phyloP scores from a whole-genome alignment of 2,888 invertebrate species.

The Trichogramma dendrolimi region DNA sequence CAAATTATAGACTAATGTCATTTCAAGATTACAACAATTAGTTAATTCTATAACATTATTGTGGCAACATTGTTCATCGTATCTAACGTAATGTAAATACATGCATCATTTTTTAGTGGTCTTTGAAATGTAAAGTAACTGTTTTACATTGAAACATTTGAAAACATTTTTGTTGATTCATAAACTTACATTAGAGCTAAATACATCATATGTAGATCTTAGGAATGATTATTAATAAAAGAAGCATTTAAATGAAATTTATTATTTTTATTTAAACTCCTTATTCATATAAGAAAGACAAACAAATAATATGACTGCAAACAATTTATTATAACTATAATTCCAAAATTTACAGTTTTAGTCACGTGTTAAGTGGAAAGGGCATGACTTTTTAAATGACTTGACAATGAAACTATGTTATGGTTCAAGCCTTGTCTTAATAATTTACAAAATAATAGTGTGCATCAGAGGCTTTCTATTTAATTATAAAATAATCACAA shows the following conservation, averaged over 20 bases:
- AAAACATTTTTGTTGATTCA: conserved; percentile 16
- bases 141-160: conserved; percentile 12
- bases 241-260: conserved; percentile 15
- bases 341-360: conserved; percentile 29
- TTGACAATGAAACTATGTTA: too few species aligned
- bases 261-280: conserved; percentile 13
- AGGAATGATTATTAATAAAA: conserved; percentile 24
- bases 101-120: conserved; percentile 16
- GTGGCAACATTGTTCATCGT: neutral
- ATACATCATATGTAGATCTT: conserved; percentile 21
- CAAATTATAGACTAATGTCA: too few species aligned
- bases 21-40: too few species aligned
- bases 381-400: too few species aligned
- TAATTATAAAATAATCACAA: too few species aligned
- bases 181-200: conserved; percentile 17
- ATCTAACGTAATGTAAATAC: conserved; percentile 22
- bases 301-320: conserved; percentile 24
- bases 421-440: too few species aligned
- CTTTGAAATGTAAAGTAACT: conserved; percentile 26
- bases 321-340: conserved; percentile 24
- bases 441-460: too few species aligned
- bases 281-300: conserved; percentile 22
- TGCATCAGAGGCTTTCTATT: too few species aligned
- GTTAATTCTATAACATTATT: too few species aligned
- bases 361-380: conserved; percentile 9